Evolutionary conservation across 2,113 vertebrate genomes (phyloP).

Genomic region (Perognathus longimembris): DNA sequence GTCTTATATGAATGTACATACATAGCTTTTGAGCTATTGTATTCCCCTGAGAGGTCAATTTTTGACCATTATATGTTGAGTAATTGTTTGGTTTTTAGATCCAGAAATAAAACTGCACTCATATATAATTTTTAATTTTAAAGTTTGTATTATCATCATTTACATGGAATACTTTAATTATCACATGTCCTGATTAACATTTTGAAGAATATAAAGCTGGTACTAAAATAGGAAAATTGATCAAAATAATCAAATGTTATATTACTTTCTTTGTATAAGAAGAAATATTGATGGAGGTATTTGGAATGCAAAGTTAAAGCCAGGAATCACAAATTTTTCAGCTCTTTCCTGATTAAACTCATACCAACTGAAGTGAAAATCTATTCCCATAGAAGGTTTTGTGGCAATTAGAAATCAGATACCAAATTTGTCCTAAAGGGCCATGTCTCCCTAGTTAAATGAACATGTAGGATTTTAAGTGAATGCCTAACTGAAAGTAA

Average conservation of each 20-base stretch:
- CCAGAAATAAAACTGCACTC: not conserved
- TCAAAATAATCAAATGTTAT: not conserved
- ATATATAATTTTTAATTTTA: not conserved
- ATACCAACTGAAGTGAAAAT: not conserved
- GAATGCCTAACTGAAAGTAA: not conserved
- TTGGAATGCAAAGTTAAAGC: not conserved
- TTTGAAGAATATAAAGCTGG: not conserved
- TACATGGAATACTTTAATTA: not conserved
- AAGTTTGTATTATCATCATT: not conserved
- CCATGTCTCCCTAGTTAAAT: not conserved
- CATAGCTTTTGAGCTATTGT: too few species aligned
- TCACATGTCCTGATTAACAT: not conserved
- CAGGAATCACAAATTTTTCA: not conserved
- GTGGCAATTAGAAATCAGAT: constrained; percentile 2
- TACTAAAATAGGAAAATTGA: not conserved
- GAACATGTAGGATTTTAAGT: not conserved
- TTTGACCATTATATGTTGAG: too few species aligned
- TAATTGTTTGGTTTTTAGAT: too few species aligned
- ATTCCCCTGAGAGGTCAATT: too few species aligned
- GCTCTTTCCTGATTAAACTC: not conserved
- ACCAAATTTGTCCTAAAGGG: not conserved
- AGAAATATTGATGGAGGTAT: not conserved
- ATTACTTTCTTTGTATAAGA: not conserved
- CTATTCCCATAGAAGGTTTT: not conserved
- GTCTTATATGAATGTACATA: too few species aligned